Evolutionary conservation across 2,797 vertebrate genomes (phyloP), one percentile per base, ranked within the genome.

Genomic region (Enteromius trimaculatus): DNA sequence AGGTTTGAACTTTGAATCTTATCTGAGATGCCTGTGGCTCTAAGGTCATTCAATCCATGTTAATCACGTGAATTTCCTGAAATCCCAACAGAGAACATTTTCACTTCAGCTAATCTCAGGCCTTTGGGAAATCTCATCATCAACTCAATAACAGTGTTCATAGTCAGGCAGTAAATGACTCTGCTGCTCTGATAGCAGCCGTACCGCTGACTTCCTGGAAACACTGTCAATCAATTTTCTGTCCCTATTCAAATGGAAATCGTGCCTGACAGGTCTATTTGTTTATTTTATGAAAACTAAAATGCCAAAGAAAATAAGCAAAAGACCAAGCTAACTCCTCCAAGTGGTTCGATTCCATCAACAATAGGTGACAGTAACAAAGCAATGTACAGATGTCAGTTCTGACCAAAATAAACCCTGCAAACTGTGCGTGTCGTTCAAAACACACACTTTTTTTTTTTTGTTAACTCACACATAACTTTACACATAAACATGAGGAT

Each of bases 21-120:
- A 80, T 83, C 81, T 74, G 80, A 74, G 74, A 66, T 37, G 65
- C 34, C 65, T 44, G 74, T 65, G 76, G 62, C 58, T 79, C 64
- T 78, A 8, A 51, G 77, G 82, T 83, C 81, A 88, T 29, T 69
- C 29, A 53, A 81, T 84, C 83, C 80, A 85, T 86, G 83, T 83
- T 85, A 80, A 81, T 78, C 82, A 84, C 39, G 26, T 77, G 58
- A 29, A 53, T 62, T 76, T 55, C 49, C 55, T 34, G 69, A 84
- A 86, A 77, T 81, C 80, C 44, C 69, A 51, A 65, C 31, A 71
- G 65, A 74, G 82, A 77, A 80, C 47, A 58, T 83, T 79, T 79
- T 76, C 82, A 77, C 74, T 80, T 64, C 44, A 77, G 62, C 76
- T 77, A 64, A 77, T 74, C 77, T 80, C 47, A 55, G 4, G 34